Base-by-base conservation (phyloP, 2,888 invertebrate species). In the Pachliopta kotzebuea region DNA sequence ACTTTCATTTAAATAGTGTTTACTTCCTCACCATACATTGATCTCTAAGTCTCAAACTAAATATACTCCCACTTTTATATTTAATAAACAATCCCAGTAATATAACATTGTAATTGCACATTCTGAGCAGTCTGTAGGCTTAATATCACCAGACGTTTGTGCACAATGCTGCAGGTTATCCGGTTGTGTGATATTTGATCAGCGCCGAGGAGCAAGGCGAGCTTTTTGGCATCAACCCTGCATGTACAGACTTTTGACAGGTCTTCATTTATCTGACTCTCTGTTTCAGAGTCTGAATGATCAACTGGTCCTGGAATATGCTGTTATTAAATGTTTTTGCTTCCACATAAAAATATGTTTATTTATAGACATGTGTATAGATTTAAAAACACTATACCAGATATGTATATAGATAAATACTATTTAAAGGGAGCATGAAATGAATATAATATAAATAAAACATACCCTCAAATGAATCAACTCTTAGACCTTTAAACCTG, bases 81-180 rank as follows among this genome's bases (percentile, higher is more conserved):
- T 72, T 71, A 90, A 78, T 83, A 90, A 23, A 89, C 86, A 74
- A 96, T 93, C 26, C 96, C 95, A 69, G 95, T 95, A 71, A 98
- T 93, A 83, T 96, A 96, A 80, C 96, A 97, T 84, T 97, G 96
- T 67, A 98, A 89, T 20, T 94, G 94, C 11, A 97, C 92, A 81
- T 95, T 95, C 62, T 95, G 95, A 67, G 95, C 94, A 23, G 95
- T 93, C 71, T 95, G 94, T 68, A 97, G 86, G 74, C 94, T 94
- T 74, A 98, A 84, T 77, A 96, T 95, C 0, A 97, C 94, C 74
- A 96, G 92, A 77, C 93, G 94, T 68, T 95, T 95, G 68, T 95
- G 93, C 26, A 96, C 93, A 67, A 98, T 95, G 78, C 96, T 96
- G 77, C 97, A 97, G 26, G 95, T 88, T 0, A 96, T 94, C 72